Percentiles rank a stretch among this genome's conserved stretches.
Conservation (phyloP, 2,888 invertebrate genomes). For the Andrena chrysosceles region DNA sequence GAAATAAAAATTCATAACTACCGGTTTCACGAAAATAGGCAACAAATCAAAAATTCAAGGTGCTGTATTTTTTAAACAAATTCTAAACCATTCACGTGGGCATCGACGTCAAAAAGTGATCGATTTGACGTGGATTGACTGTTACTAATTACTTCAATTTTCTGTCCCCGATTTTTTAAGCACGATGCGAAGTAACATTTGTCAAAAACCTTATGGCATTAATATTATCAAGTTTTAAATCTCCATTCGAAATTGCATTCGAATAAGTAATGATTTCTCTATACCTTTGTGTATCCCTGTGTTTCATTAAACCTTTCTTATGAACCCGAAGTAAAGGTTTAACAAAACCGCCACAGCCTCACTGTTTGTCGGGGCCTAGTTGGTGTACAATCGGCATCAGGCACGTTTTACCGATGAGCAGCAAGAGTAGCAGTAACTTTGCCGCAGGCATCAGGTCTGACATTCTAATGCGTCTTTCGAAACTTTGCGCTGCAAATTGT, state of each 20-base stretch:
- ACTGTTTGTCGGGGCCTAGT: neutral
- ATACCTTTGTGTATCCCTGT: too few relatives aligned
- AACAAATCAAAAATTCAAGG: too few relatives aligned
- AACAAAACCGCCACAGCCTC: slow-evolving; percentile 57
- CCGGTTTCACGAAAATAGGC: too few relatives aligned
- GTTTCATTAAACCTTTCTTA: slow-evolving; percentile 64
- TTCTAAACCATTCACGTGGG: too few relatives aligned
- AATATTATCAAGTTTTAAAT: neutral
- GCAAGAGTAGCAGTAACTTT: slow-evolving; percentile 15
- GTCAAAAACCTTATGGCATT: neutral
- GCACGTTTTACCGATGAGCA: slow-evolving; percentile 40
- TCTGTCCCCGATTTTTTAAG: too few relatives aligned
- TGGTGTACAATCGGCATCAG: slow-evolving; percentile 27
- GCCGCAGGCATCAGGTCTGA: slow-evolving; percentile 46
- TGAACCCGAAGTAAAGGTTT: slow-evolving; percentile 75
- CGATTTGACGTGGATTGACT: too few relatives aligned
- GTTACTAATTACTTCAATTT: too few relatives aligned
- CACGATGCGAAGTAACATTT: too few relatives aligned
- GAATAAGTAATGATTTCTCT: too few relatives aligned
- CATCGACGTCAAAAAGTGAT: too few relatives aligned
- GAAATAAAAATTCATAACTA: too few relatives aligned
- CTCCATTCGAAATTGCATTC: neutral
- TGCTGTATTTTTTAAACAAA: too few relatives aligned
- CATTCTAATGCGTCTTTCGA: slow-evolving; percentile 75
- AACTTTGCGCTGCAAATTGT: slow-evolving; percentile 78